phyloP scores from a whole-genome alignment of 2,888 invertebrate genomes.

The Coleophora deauratella region DNA sequence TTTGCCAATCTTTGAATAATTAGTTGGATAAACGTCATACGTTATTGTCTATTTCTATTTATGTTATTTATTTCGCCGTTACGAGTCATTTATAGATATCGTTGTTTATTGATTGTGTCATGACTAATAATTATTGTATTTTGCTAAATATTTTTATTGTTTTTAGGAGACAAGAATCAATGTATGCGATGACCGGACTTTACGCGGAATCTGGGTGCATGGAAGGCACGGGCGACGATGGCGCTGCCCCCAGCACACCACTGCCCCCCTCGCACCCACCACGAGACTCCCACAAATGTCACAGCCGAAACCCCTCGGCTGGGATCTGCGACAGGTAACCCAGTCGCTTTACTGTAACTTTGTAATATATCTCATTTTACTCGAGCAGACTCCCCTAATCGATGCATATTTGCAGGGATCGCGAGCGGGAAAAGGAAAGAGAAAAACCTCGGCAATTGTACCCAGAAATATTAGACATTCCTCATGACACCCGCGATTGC shows the following conservation, averaged over 20 bases:
- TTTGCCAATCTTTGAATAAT: neutral
- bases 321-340: conserved; percentile 79
- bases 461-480: conserved; percentile 78
- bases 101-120: no score
- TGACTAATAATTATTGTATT: no score
- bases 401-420: conserved; percentile 42
- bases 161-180: conserved; percentile 85
- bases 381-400: neutral
- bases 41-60: no score
- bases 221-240: conserved; percentile 71
- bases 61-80: no score
- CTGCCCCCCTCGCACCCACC: conserved; percentile 50
- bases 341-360: neutral
- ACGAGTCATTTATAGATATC: no score
- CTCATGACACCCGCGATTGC: conserved; percentile 85
- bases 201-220: conserved; percentile 82
- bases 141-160: no score
- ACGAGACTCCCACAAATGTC: conserved; percentile 77
- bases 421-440: conserved; percentile 71
- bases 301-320: conserved; percentile 86
- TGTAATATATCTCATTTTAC: conserved; percentile 6
- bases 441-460: conserved; percentile 74
- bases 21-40: no score
- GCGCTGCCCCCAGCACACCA: conserved; percentile 62
- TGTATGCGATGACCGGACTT: conserved; percentile 91